Conservation (phyloP, 1,140 invertebrate species). For the Oncopodura yosiiana region DNA sequence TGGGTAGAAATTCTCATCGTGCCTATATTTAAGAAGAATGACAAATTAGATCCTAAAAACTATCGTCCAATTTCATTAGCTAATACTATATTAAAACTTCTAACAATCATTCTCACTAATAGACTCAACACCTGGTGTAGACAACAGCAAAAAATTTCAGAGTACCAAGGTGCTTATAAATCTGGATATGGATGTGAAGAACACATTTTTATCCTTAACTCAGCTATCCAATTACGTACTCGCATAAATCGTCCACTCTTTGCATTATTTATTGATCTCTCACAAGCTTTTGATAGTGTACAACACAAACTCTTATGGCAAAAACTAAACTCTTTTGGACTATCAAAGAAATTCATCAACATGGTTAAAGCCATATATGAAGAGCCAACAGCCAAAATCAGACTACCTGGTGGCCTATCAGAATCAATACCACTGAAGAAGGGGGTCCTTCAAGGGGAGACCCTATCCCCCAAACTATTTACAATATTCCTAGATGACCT, state of each 20-base stretch:
- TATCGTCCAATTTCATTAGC: conserved; percentile 36
- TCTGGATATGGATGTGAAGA: conserved; percentile 31
- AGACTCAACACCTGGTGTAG: conserved; percentile 31
- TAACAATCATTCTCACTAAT: conserved; percentile 28
- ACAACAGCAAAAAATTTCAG: conserved; percentile 22
- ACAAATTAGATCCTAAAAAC: conserved; percentile 25
- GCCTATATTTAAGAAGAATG: conserved; percentile 33
- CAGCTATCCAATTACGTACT: conserved; percentile 8
- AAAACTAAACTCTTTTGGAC: conserved; percentile 10
- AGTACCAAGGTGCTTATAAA: conserved; percentile 36
- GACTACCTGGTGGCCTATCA: not conserved
- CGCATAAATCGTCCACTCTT: conserved; percentile 1
- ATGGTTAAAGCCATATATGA: conserved; percentile 8
- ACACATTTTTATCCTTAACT: conserved; percentile 33
- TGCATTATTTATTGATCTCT: conserved; percentile 20
- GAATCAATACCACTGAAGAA: not conserved
- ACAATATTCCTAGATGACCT: conserved; percentile 11
- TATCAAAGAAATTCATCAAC: conserved; percentile 7
- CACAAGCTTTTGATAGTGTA: conserved; percentile 15
- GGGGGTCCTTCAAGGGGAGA: conserved; percentile 22
- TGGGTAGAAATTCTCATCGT: conserved; percentile 19
- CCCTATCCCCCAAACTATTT: conserved; percentile 16
- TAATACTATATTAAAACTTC: conserved; percentile 33
- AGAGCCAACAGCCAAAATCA: not conserved
- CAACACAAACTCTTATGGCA: conserved; percentile 16